phyloP scores from a whole-genome alignment of 2,888 invertebrate species.

The Therioaphis trifolii region DNA sequence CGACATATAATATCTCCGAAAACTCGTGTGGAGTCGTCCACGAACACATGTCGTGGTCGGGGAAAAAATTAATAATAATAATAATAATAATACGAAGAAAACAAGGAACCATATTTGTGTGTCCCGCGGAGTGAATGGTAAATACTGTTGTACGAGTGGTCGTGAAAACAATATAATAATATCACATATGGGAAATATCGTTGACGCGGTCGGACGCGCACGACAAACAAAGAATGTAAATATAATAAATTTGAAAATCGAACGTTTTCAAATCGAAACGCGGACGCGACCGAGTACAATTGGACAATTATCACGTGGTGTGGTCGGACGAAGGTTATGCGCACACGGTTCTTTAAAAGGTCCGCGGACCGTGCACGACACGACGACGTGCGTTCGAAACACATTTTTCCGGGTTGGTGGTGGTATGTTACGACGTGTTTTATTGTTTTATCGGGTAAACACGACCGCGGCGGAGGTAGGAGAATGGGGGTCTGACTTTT shows the following conservation, averaged over 20 bases:
- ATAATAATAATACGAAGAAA: background rate
- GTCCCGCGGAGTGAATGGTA: background rate
- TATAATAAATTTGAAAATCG: slow-evolving; percentile 40
- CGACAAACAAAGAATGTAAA: slow-evolving; percentile 24
- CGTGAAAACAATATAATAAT: background rate
- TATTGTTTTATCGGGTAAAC: background rate
- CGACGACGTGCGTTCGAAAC: background rate
- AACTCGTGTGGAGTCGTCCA: slow-evolving; percentile 40
- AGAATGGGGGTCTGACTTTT: too few species aligned
- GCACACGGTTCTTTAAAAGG: slow-evolving; percentile 27
- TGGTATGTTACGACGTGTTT: too few species aligned
- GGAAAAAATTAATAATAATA: background rate
- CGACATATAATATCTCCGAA: too few species aligned
- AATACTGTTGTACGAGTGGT: background rate
- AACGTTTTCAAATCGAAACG: slow-evolving; percentile 44
- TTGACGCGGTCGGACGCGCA: background rate
- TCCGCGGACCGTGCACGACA: slow-evolving; percentile 20
- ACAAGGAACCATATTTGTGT: slow-evolving; percentile 1
- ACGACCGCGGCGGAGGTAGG: too few species aligned
- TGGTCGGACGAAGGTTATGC: slow-evolving; percentile 15
- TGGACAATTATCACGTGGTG: slow-evolving; percentile 40
- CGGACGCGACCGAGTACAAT: slow-evolving; percentile 43
- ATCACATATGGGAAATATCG: slow-evolving; percentile 29
- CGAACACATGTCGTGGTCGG: slow-evolving; percentile 59
- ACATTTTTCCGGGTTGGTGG: too few species aligned